Evolutionary conservation across 2,113 vertebrate species (phyloP), one percentile per base, ranked within the genome.

Genomic region (Salvelinus alpinus): DNA sequence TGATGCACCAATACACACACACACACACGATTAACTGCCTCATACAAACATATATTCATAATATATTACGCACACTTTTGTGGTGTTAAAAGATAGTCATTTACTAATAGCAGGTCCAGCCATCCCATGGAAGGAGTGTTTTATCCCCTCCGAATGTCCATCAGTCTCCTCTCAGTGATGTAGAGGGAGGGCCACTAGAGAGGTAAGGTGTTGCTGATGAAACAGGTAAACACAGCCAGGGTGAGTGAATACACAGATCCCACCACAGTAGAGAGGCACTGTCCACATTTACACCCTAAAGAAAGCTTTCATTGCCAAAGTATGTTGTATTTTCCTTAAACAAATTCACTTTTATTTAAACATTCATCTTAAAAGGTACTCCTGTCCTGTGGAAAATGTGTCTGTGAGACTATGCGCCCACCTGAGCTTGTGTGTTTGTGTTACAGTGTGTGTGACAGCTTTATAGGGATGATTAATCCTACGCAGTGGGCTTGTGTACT

Each of bases 391-490:
- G 90, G 78, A 44, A 44, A 82, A 27, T 69, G 65, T 60, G 74
- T 69, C 25, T 59, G 86, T 80, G 48, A 84, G 85, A 87, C 51
- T 76, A 31, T 47, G 66, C 34, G 20, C 27, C 51, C 70, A 65
- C 71, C 29, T 71, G 75, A 22, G 75, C 12, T 34, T 54, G 73
- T 29, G 73, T 31, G 73, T 54, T 9, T 44, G 38, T 44, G 38
- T 44, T 34, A 27, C 24, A 24, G 24, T 1, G 24, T 68, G 90
- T 91, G 91, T 48, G n/a, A 65, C 31, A 24, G 51, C 84, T 91
- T 92, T 91, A 92, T 90, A 88, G 90, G 85, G 89, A 90, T 91
- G 90, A 91, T 92, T 90, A 91, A 92, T 91, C 91, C 90, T 92
- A 90, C 88, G 90, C 89, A 91, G 90, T 82, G 80, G 91, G 86